Percentiles rank a stretch among this genome's conserved stretches.
Evolutionary conservation across 1,140 invertebrate genomes (phyloP).

Genomic region (Eumeta japonica): DNA sequence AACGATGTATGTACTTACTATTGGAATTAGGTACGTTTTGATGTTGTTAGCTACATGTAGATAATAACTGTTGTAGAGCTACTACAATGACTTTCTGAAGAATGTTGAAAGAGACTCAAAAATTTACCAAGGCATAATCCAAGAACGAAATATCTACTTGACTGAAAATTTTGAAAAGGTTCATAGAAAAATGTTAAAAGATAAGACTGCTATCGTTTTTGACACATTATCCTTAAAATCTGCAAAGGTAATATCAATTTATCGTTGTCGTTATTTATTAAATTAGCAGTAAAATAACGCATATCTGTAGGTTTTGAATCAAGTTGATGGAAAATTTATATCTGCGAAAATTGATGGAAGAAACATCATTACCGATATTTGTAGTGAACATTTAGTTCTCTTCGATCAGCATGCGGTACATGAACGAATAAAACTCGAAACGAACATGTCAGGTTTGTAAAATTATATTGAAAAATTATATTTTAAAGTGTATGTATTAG

Average conservation of each 20-base stretch:
- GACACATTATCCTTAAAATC: conserved; percentile 21
- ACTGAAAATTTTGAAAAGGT: conserved; percentile 22
- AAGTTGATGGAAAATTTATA: conserved; percentile 72
- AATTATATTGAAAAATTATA: conserved; percentile 6
- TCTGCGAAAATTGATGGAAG: conserved; percentile 34
- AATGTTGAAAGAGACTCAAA: conserved; percentile 24
- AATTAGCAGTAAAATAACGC: not conserved
- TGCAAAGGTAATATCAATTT: conserved; percentile 21
- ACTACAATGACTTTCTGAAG: conserved; percentile 33
- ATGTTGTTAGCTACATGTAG: not conserved
- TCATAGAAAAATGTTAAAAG: conserved; percentile 21
- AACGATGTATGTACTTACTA: conserved; percentile 23
- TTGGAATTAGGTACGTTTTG: conserved; percentile 1
- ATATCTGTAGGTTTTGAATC: conserved; percentile 58
- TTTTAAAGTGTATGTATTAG: too few relatives aligned
- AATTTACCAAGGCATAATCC: conserved; percentile 28
- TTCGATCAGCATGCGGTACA: conserved; percentile 79
- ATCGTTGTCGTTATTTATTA: not conserved
- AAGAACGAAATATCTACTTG: conserved; percentile 18
- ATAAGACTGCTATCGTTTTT: conserved; percentile 28
- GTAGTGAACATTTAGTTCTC: conserved; percentile 56
- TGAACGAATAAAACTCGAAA: conserved; percentile 68
- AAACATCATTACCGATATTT: conserved; percentile 5
- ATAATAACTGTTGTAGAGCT: conserved; percentile 17
- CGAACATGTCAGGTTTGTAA: conserved; percentile 29